Percentiles rank a stretch among this genome's conserved stretches.
phyloP scores from a whole-genome alignment of 2,797 vertebrate species.

The Gymnoscopelus braueri region DNA sequence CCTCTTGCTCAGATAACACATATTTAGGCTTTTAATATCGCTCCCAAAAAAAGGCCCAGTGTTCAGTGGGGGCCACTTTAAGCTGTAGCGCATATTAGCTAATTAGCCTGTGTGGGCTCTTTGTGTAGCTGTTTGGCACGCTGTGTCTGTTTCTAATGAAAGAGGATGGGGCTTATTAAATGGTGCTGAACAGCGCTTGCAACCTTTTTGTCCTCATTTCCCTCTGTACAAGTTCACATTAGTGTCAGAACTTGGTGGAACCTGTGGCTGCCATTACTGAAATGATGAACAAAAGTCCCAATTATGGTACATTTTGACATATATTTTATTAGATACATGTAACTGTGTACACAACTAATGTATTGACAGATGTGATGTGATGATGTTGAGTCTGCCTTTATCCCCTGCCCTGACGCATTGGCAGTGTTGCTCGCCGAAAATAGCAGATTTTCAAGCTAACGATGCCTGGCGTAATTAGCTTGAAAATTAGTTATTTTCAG shows the following conservation, averaged over 20 bases:
- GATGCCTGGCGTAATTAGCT: too few relatives aligned
- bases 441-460: too few relatives aligned
- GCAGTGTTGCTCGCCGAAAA: too few relatives aligned
- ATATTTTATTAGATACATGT: constrained; percentile 13
- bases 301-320: constrained; percentile 8
- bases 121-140: constrained; percentile 67
- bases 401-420: too few relatives aligned
- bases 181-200: constrained; percentile 56
- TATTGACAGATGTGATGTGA: constrained; percentile 8
- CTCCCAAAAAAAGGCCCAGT: constrained; percentile 49
- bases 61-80: constrained; percentile 71
- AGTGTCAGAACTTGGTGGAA: constrained; percentile 41
- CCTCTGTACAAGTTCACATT: constrained; percentile 57
- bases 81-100: constrained; percentile 69
- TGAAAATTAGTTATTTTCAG: too few relatives aligned
- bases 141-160: constrained; percentile 71
- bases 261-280: constrained; percentile 9
- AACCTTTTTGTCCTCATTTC: constrained; percentile 61
- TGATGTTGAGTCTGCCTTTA: not conserved
- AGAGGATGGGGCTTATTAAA: constrained; percentile 71
- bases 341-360: not conserved
- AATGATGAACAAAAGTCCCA: constrained; percentile 18
- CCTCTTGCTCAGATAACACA: constrained; percentile 72
- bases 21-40: constrained; percentile 70
- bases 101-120: constrained; percentile 73